Evolutionary conservation across 2,888 invertebrate species (phyloP), one percentile per base, ranked within the genome.

Genomic region (Mactromeris polynyma): DNA sequence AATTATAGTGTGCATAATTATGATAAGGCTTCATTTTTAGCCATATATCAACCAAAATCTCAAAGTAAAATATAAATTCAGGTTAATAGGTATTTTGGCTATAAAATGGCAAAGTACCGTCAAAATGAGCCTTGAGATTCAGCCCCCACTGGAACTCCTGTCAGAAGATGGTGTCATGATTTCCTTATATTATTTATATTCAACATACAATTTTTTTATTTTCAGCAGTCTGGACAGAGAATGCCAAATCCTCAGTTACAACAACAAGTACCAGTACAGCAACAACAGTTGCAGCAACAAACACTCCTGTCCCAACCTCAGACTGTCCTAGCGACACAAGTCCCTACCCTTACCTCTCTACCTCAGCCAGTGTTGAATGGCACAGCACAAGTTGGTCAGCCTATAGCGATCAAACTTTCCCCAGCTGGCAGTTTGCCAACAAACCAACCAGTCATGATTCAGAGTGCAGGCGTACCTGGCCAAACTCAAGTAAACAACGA

Each of bases 211-310:
- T 81, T 51, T 4, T 54, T 81, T 6, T 81, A 80, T 51, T 81
- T 81, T 54, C 58, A 81, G 81, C 69, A 82, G 79, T 83, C 86
- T 73, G 88, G 88, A 38, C 91, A 88, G 85, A 88, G 69, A 77
- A 84, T 89, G 69, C 89, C 86, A 42, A 81, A 58, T 78, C 73
- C 81, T 38, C 42, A 73, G 21, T 64, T 69, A 14, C 77, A 84
- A 51, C 84, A 81, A 36, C 80, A 77, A 33, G 81, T 87, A 69
- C 90, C 89, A 11, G 26, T 46, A 51, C 31, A 58, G 36, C 26
- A 81, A 33, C 87, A 89, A 81, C 90, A 88, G 64, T 90, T 84
- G 83, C 90, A 89, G 81, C 93, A 77, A 54, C 84, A 51, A 46
- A 69, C 83, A 19, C 73, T 38, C 31, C 42, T 83, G 73, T 73